Conservation (phyloP, 2,888 invertebrate genomes). For the Eilema sororculum region DNA sequence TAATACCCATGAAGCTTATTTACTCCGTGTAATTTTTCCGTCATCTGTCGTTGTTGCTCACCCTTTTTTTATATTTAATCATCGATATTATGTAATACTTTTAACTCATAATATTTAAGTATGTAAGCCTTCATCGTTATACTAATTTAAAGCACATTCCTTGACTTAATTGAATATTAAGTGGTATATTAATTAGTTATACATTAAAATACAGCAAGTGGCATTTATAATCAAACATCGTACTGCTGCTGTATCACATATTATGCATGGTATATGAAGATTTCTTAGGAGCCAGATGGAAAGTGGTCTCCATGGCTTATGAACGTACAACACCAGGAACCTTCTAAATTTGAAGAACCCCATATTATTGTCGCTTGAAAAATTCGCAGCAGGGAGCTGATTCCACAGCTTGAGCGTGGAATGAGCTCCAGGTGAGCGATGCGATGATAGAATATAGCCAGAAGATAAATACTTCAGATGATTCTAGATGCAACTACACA, state of each 20-base stretch:
- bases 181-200: not conserved
- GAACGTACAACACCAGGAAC: too few species aligned
- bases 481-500: constrained; percentile 3
- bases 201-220: not conserved
- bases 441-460: too few species aligned
- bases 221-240: not conserved
- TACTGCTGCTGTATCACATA: not conserved
- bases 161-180: constrained; percentile 1
- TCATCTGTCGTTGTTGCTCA: not conserved
- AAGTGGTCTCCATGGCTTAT: too few species aligned
- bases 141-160: not conserved
- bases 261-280: not conserved
- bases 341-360: too few species aligned
- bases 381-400: too few species aligned
- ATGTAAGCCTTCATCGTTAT: not conserved
- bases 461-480: not conserved
- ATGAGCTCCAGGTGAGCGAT: too few species aligned
- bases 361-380: too few species aligned
- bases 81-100: not conserved
- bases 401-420: too few species aligned
- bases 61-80: not conserved
- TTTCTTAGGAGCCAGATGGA: too few species aligned
- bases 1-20: too few species aligned
- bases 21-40: too few species aligned
- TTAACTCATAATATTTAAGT: not conserved